Conservation (phyloP, 2,113 vertebrate species). For the Panthera tigris region DNA sequence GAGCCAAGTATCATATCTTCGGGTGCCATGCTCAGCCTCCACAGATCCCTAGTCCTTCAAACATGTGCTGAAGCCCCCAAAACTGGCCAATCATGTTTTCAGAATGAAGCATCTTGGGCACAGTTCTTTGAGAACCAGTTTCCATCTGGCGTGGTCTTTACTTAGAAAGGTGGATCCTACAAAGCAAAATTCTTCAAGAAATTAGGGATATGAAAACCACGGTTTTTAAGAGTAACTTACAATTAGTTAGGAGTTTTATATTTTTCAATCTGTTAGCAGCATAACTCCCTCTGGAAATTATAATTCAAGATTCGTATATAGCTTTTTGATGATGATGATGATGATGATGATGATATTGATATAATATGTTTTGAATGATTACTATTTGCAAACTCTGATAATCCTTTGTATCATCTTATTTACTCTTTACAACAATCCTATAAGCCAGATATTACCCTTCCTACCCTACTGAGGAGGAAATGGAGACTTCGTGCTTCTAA, state of each 20-base stretch:
- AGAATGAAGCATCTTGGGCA: neutral
- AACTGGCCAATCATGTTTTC: neutral
- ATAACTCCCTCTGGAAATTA: neutral
- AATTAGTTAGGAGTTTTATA: neutral
- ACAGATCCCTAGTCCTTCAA: neutral
- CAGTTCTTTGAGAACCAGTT: neutral
- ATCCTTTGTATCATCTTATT: neutral
- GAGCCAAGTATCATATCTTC: neutral
- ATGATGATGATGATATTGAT: neutral
- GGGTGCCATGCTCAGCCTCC: neutral
- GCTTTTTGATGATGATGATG: neutral
- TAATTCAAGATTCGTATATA: neutral
- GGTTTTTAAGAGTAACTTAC: neutral
- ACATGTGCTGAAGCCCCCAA: neutral
- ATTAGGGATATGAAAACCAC: neutral
- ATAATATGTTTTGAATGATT: neutral
- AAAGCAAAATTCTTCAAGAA: constrained; percentile 40
- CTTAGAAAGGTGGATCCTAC: neutral
- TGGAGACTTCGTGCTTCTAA: neutral
- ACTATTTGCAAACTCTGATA: neutral
- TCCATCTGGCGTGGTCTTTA: neutral
- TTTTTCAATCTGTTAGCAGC: neutral
- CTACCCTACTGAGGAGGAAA: neutral
- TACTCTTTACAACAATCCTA: neutral
- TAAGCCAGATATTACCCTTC: neutral